phyloP scores from a whole-genome alignment of 1,140 invertebrate genomes.

The Rhysida immarginata region DNA sequence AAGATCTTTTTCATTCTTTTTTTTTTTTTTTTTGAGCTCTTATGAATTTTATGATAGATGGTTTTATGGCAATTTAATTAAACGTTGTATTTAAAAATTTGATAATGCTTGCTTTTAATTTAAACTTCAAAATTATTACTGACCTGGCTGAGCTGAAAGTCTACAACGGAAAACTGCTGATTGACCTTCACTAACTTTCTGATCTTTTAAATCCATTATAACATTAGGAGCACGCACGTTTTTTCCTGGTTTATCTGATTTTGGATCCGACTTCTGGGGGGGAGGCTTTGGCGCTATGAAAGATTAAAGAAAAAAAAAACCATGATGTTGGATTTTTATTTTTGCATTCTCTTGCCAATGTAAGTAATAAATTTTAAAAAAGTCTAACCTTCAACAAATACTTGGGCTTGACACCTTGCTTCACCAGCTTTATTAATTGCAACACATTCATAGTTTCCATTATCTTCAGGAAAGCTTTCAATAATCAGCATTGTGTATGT shows the following conservation, averaged over 20 bases:
- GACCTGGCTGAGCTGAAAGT: conserved; percentile 55
- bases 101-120: too few relatives aligned
- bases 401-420: conserved; percentile 66
- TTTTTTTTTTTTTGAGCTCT: too few relatives aligned
- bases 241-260: conserved; percentile 11
- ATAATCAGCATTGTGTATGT: conserved; percentile 65
- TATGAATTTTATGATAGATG: too few relatives aligned
- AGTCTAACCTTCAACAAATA: conserved; percentile 40
- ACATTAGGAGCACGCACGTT: conserved; percentile 52
- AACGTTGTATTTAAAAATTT: too few relatives aligned
- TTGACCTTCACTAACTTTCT: conserved; percentile 70
- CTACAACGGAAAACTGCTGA: conserved; percentile 71
- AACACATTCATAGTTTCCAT: conserved; percentile 79
- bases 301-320: background rate
- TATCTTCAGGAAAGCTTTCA: conserved; percentile 67
- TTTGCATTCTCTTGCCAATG: background rate
- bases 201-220: conserved; percentile 60
- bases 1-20: too few relatives aligned
- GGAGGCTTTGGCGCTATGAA: conserved; percentile 24
- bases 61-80: too few relatives aligned
- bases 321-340: background rate
- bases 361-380: background rate
- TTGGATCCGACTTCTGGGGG: conserved; percentile 11
- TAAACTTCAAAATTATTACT: conserved; percentile 15
- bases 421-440: conserved; percentile 70